Evolutionary conservation across 2,113 vertebrate species (phyloP).

Genomic region (Otus sunia): DNA sequence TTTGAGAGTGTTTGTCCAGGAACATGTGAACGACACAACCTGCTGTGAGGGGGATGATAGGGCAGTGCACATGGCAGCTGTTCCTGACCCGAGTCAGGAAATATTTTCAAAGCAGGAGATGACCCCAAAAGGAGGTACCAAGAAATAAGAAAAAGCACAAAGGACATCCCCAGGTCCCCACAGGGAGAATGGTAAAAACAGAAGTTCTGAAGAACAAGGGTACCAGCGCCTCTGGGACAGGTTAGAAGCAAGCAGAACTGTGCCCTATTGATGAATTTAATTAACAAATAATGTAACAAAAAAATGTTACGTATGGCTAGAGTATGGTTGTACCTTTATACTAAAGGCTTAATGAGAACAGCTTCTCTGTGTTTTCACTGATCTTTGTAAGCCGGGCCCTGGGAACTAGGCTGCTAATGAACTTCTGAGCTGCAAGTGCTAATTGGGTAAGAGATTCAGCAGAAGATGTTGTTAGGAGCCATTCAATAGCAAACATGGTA

Average conservation of each 20-base stretch:
- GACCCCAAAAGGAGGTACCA: not conserved
- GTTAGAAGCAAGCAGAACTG: not conserved
- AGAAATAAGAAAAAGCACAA: not conserved
- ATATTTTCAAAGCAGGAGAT: not conserved
- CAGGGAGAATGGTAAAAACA: fast-evolving
- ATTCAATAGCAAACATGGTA: fast-evolving
- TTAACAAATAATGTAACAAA: not conserved
- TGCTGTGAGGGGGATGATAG: fast-evolving
- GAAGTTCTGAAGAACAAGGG: not conserved
- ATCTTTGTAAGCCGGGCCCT: not conserved
- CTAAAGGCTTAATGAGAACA: not conserved
- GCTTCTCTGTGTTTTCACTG: fast-evolving
- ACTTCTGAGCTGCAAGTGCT: not conserved
- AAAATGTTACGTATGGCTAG: not conserved
- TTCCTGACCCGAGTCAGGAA: fast-evolving
- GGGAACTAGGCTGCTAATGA: not conserved
- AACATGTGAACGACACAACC: fast-evolving
- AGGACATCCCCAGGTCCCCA: not conserved
- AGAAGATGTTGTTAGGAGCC: not conserved
- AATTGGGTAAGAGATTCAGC: not conserved
- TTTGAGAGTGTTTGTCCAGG: not conserved
- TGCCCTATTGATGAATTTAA: fast-evolving
- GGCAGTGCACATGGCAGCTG: fast-evolving
- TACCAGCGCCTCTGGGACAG: not conserved
- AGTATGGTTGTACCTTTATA: fast-evolving